phyloP scores from a whole-genome alignment of 2,888 invertebrate genomes.

The Ceriagrion tenellum region DNA sequence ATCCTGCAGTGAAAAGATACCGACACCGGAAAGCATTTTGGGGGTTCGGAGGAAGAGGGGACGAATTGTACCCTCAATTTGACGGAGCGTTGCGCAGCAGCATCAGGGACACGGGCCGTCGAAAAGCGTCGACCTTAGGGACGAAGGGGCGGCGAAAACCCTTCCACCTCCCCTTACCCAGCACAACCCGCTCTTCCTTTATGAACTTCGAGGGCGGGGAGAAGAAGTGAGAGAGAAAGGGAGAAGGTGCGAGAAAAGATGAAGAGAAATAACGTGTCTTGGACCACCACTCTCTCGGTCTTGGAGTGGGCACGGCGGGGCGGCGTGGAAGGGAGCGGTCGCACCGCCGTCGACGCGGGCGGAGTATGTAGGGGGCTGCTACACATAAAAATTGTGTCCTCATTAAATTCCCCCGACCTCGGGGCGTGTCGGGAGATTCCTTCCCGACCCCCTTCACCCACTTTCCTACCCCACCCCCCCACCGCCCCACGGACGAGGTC shows the following conservation, averaged over 20 bases:
- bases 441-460: background rate
- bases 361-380: background rate
- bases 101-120: background rate
- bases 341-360: background rate
- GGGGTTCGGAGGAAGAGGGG: background rate
- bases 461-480: background rate
- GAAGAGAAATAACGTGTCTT: background rate
- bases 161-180: too few species aligned
- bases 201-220: too few species aligned
- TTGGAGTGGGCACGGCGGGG: background rate
- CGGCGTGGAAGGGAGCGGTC: background rate
- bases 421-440: background rate
- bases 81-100: background rate
- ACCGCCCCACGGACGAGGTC: background rate
- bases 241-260: background rate
- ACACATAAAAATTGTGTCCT: conserved; percentile 22
- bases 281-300: background rate
- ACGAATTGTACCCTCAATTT: background rate
- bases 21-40: background rate
- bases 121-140: background rate
- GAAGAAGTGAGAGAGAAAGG: too few species aligned
- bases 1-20: background rate
- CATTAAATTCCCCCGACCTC: background rate
- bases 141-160: too few species aligned
- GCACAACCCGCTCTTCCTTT: too few species aligned